Evolutionary conservation across 1,140 invertebrate genomes (phyloP).

Genomic region (Bombyx mori): ASM3026992v2 NC_085128.1:411001-411500

Average conservation of each 20-base stretch:
- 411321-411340: no score
- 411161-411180: no score
- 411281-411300: conserved; percentile 13
- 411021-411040: no score
- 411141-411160: not conserved
- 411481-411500: not conserved
- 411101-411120: no score
- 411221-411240: not conserved
- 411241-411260: not conserved
- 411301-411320: not conserved
- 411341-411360: no score
- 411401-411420: conserved; percentile 3
- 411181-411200: not conserved
- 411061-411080: no score
- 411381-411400: conserved; percentile 4
- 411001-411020: no score
- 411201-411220: no score
- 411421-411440: not conserved
- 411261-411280: conserved; percentile 8
- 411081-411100: no score
- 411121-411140: no score
- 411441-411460: not conserved
- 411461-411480: conserved; percentile 1
- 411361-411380: not conserved
- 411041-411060: no score